These are phyloP conservation scores for Sphinx pinastri DNA, from an alignment of 2,888 invertebrate genomes.

Conservation along the genomic window DNA sequence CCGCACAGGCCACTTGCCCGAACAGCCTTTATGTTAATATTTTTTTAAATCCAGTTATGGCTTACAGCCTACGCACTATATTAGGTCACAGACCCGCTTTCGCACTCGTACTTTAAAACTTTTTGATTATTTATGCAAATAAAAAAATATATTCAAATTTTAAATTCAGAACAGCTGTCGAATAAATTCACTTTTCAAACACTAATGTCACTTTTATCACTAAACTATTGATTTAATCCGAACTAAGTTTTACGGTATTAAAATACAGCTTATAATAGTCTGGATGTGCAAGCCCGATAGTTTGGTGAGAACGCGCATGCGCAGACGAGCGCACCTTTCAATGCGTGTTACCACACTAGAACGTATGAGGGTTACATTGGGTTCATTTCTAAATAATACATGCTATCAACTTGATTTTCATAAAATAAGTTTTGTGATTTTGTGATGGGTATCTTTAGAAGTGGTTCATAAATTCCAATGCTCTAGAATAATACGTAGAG, in stretches of 20 bases:
- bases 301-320: conserved; percentile 21
- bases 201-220: conserved; percentile 40
- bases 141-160: not conserved
- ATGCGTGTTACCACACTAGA: conserved; percentile 40
- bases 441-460: not conserved
- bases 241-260: not conserved
- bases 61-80: not conserved
- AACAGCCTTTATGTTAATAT: not conserved
- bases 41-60: not conserved
- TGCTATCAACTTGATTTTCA: conserved; percentile 5
- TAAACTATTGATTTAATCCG: conserved; percentile 10
- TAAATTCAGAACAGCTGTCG: not conserved
- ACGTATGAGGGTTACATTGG: conserved; percentile 38
- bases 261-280: conserved; percentile 32
- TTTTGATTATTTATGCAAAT: conserved; percentile 9
- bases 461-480: too few species aligned
- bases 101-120: conserved; percentile 4
- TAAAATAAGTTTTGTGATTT: not conserved
- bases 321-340: conserved; percentile 41
- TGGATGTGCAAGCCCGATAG: conserved; percentile 32
- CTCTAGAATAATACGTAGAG: too few species aligned
- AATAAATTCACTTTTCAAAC: conserved; percentile 4
- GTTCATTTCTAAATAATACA: conserved; percentile 34
- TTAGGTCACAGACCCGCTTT: not conserved
- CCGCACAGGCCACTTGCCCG: not conserved